phyloP scores from a whole-genome alignment of 2,797 vertebrate genomes.

The Artibeus jamaicensis region DNA sequence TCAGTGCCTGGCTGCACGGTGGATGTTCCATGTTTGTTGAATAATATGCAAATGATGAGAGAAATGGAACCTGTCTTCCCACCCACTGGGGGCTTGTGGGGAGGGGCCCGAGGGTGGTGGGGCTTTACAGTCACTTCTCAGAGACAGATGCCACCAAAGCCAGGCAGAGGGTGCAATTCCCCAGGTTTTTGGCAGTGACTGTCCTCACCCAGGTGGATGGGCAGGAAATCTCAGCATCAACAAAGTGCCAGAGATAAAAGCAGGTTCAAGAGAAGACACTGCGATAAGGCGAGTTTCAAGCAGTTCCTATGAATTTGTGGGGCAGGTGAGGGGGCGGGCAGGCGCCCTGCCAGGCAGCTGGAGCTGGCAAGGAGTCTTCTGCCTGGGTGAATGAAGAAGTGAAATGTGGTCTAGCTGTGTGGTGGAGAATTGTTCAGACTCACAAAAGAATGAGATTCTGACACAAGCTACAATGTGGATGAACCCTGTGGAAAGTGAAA shows the following conservation, averaged over 20 bases:
- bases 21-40: not conserved
- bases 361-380: not conserved
- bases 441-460: too few species aligned
- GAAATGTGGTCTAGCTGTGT: not conserved
- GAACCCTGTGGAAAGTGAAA: not conserved
- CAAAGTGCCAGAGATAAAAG: slow-evolving; percentile 71
- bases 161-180: not conserved
- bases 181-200: not conserved
- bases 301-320: slow-evolving; percentile 71
- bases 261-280: slow-evolving; percentile 68
- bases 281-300: not conserved
- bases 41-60: not conserved
- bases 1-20: not conserved
- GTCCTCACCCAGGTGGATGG: not conserved
- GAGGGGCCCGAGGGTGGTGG: not conserved
- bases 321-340: not conserved
- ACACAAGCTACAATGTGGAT: not conserved
- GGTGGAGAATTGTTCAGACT: not conserved
- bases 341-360: not conserved
- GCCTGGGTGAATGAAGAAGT: not conserved
- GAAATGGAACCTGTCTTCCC: not conserved
- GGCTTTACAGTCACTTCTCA: not conserved
- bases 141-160: not conserved
- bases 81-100: fast-evolving
- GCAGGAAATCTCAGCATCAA: slow-evolving; percentile 62